These are phyloP conservation scores for Heliconius nattereri DNA, from an alignment of 1,140 invertebrate genomes.

Conservation along the genomic window DNA sequence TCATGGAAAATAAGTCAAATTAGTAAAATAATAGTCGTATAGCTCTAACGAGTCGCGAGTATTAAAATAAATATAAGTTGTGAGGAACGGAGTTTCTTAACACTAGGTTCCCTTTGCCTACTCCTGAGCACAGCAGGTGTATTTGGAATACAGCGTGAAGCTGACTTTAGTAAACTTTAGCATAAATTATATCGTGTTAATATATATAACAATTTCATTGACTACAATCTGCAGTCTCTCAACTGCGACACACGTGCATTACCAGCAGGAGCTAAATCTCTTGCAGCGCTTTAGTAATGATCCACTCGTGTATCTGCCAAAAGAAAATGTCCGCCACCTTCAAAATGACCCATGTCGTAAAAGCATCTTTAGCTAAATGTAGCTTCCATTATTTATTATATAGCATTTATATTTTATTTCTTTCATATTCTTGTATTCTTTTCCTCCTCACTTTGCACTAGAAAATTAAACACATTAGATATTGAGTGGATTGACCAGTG, in stretches of 20 bases:
- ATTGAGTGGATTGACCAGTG: no score
- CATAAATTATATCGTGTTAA: no score
- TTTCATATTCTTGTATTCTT: background rate
- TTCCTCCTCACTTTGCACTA: no score
- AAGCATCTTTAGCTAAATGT: background rate
- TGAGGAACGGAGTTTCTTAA: no score
- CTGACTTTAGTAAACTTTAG: no score
- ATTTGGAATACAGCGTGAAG: no score
- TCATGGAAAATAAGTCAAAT: background rate
- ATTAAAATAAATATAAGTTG: no score
- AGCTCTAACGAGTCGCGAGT: no score
- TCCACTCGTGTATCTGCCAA: background rate
- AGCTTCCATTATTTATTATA: background rate
- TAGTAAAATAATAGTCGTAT: no score
- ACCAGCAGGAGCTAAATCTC: background rate
- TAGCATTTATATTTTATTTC: background rate
- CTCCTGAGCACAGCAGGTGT: no score
- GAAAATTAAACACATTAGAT: no score
- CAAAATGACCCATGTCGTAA: background rate
- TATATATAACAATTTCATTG: no score
- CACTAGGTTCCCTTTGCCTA: background rate
- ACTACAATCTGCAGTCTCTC: background rate
- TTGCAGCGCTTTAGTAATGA: background rate
- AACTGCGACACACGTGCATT: background rate
- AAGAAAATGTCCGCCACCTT: background rate